phyloP scores from a whole-genome alignment of 2,797 vertebrate species.

The Channallabes apus region DNA sequence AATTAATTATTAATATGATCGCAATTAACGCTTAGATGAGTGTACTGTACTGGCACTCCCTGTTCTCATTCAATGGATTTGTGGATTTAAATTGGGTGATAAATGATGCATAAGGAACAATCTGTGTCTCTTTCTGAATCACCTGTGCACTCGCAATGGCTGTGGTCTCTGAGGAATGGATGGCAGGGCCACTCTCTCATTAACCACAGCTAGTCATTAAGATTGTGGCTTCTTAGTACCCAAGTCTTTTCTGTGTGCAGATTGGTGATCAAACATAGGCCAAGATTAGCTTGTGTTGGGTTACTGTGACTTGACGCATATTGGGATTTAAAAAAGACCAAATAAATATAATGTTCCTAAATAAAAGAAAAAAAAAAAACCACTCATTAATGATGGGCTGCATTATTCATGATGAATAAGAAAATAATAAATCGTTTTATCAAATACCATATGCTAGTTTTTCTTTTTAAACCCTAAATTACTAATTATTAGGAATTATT shows the following conservation, averaged over 20 bases:
- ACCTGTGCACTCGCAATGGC: neutral
- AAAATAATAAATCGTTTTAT: neutral
- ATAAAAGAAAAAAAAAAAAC: neutral
- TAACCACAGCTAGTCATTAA: neutral
- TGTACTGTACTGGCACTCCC: neutral
- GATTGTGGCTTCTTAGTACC: neutral
- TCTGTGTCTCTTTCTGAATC: neutral
- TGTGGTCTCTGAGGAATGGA: neutral
- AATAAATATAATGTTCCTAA: neutral
- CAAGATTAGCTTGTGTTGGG: neutral
- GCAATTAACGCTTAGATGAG: neutral
- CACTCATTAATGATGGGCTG: neutral
- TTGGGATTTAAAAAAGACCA: neutral
- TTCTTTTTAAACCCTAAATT: neutral
- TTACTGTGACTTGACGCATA: neutral
- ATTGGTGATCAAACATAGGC: neutral
- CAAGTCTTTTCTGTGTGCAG: neutral
- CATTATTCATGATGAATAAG: neutral
- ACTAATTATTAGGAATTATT: neutral
- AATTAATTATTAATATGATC: neutral
- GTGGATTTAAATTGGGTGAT: constrained; percentile 24
- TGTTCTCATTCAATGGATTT: neutral
- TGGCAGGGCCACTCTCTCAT: neutral
- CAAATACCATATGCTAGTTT: neutral
- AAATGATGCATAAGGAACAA: constrained; percentile 29